Conservation (phyloP, 2,113 vertebrate genomes). For the Marmota monax region DNA sequence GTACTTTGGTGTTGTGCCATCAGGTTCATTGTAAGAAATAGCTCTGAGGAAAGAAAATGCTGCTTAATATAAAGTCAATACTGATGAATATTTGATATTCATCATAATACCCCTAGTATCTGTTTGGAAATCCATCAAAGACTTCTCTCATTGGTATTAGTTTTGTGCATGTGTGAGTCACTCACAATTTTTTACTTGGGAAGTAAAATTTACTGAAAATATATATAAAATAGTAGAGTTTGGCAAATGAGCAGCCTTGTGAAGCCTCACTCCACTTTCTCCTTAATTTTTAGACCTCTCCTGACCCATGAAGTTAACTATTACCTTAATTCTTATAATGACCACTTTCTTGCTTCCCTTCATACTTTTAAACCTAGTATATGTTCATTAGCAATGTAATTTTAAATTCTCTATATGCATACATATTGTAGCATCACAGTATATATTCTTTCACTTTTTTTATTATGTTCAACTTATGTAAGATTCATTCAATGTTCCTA, state of each 20-base stretch:
- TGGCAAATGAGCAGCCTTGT: neutral
- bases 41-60: neutral
- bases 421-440: neutral
- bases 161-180: neutral
- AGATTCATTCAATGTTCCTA: neutral
- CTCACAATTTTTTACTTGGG: neutral
- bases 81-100: neutral
- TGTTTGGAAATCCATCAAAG: neutral
- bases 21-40: neutral
- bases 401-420: neutral
- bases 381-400: neutral
- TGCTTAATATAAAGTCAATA: neutral
- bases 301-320: neutral
- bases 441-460: neutral
- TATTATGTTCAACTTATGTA: neutral
- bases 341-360: neutral
- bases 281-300: neutral
- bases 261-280: neutral
- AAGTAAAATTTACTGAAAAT: neutral
- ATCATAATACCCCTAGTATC: neutral
- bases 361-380: neutral
- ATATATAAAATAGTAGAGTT: neutral
- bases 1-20: neutral
- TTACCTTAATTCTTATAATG: neutral
- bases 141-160: neutral